These are phyloP conservation scores for Falco naumanni DNA, from an alignment of 2,797 vertebrate genomes.

Conservation along the genomic window DNA sequence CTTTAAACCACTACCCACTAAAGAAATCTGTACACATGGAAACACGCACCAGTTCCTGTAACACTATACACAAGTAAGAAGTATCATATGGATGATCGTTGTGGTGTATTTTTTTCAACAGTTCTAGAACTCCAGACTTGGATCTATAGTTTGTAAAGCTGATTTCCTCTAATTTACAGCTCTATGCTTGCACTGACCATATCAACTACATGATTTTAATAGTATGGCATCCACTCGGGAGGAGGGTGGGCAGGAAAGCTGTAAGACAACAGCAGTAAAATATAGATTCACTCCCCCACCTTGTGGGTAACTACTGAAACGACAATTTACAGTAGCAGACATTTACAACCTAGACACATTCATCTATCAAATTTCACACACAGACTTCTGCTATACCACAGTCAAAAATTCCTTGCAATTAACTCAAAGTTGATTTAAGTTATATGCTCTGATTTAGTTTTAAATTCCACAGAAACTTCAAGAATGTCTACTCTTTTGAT, in stretches of 20 bases:
- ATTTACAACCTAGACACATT: background rate
- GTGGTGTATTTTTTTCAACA: background rate
- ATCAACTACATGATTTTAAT: background rate
- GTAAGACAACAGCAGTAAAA: background rate
- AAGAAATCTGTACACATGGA: background rate
- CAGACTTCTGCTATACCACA: background rate
- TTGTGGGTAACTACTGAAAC: slow-evolving; percentile 60
- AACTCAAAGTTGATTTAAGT: background rate
- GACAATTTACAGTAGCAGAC: background rate
- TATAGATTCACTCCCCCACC: slow-evolving; percentile 51
- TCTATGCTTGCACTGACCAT: background rate
- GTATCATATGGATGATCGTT: fast-evolving
- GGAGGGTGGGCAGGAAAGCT: background rate
- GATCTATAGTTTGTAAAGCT: background rate
- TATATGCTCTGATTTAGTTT: background rate
- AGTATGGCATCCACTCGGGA: background rate
- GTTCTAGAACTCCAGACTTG: background rate
- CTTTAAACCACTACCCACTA: background rate
- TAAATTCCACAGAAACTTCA: background rate
- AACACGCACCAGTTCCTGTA: background rate
- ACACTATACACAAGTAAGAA: background rate
- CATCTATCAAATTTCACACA: background rate
- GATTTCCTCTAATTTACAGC: background rate
- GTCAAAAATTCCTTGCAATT: background rate
- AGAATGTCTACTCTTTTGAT: background rate